A percentile compares a stretch with the other conserved stretches of the same genome.
These are phyloP conservation scores for Ypsolopha scabrella DNA, from an alignment of 2,888 invertebrate species.

Conservation along the genomic window DNA sequence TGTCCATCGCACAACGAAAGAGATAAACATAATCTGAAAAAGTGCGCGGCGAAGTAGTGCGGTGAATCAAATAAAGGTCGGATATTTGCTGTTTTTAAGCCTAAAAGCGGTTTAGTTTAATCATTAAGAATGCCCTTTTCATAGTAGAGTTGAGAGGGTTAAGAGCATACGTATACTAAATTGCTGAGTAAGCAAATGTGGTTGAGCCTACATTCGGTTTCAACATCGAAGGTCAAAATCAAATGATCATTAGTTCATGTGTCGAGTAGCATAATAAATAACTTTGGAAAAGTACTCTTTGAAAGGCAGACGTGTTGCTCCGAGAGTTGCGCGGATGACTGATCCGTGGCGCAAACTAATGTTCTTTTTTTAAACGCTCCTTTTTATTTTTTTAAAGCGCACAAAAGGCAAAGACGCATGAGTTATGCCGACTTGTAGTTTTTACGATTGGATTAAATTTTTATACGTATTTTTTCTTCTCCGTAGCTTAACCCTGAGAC, in stretches of 20 bases:
- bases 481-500: slow-evolving; percentile 33
- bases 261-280: slow-evolving; percentile 30
- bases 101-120: no score
- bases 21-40: no score
- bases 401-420: slow-evolving; percentile 60
- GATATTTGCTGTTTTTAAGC: no score
- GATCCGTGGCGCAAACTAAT: slow-evolving; percentile 62
- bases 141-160: background rate
- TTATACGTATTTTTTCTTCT: slow-evolving; percentile 45
- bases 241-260: slow-evolving; percentile 43
- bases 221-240: slow-evolving; percentile 33
- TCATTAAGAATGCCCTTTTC: no score
- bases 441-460: slow-evolving; percentile 66
- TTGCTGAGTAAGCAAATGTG: slow-evolving; percentile 10
- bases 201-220: slow-evolving; percentile 5
- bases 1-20: no score
- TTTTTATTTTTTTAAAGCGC: slow-evolving; percentile 51
- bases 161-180: slow-evolving; percentile 2
- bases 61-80: no score
- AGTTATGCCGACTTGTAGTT: slow-evolving; percentile 65
- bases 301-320: slow-evolving; percentile 50
- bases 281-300: slow-evolving; percentile 30
- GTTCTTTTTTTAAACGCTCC: slow-evolving; percentile 49
- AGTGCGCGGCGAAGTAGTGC: no score
- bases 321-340: slow-evolving; percentile 55